Conservation (phyloP, 2,888 invertebrate genomes). For the Torymus texanus region DNA sequence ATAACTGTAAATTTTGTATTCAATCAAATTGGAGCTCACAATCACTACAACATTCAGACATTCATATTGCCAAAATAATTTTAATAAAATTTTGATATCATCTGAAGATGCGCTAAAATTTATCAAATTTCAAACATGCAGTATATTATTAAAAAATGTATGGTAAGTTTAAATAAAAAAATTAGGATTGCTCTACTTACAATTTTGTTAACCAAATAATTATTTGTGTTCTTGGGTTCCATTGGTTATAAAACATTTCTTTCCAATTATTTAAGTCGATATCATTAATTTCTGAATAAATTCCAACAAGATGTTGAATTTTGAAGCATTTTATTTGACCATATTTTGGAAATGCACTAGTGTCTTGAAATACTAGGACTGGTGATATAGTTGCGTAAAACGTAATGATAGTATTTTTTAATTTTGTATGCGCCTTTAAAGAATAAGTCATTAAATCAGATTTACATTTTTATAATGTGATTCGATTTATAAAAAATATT, state of each 20-base stretch:
- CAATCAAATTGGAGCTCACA: too few relatives aligned
- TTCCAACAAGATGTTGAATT: slow-evolving; percentile 15
- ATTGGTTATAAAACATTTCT: background rate
- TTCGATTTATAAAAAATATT: too few relatives aligned
- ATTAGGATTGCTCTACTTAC: background rate
- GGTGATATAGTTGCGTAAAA: too few relatives aligned
- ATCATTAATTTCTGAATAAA: background rate
- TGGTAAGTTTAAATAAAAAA: too few relatives aligned
- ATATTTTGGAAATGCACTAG: too few relatives aligned
- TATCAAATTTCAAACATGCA: too few relatives aligned
- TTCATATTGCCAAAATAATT: background rate
- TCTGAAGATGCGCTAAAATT: background rate
- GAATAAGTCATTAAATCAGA: too few relatives aligned
- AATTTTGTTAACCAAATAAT: slow-evolving; percentile 31
- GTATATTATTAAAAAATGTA: too few relatives aligned
- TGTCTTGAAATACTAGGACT: too few relatives aligned
- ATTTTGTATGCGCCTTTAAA: too few relatives aligned
- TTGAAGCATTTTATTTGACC: background rate
- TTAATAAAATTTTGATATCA: background rate
- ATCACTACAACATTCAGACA: slow-evolving; percentile 7
- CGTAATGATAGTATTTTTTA: too few relatives aligned
- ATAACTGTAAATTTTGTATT: slow-evolving; percentile 16
- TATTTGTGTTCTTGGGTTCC: slow-evolving; percentile 34
- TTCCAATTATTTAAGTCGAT: slow-evolving; percentile 18
- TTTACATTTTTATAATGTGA: too few relatives aligned